Evolutionary conservation across 1,140 invertebrate species (phyloP).

Genomic region (Mamestra configurata): DNA sequence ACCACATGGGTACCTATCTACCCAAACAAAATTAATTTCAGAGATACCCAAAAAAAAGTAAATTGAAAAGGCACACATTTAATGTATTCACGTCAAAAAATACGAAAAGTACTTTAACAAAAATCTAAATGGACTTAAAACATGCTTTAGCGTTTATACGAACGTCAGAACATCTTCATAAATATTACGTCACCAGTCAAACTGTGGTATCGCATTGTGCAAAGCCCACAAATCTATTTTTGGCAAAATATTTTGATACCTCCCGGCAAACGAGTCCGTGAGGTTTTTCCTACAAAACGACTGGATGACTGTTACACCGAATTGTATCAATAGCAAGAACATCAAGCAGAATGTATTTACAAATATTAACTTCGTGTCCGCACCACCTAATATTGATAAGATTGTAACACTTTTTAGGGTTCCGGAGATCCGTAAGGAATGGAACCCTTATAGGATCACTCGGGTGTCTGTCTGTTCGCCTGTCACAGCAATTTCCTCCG

Average conservation of each 20-base stretch:
- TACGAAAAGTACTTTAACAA: background rate
- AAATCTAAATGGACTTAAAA: background rate
- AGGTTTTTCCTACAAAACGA: constrained; percentile 32
- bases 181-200: constrained; percentile 20
- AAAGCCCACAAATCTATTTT: constrained; percentile 52
- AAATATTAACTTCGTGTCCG: too few relatives aligned
- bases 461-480: too few relatives aligned
- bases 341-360: too few relatives aligned
- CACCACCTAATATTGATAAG: too few relatives aligned
- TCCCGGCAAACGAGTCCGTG: constrained; percentile 34
- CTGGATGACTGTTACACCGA: constrained; percentile 22
- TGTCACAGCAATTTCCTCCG: too few relatives aligned
- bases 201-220: constrained; percentile 19
- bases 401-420: too few relatives aligned
- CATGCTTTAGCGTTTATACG: background rate
- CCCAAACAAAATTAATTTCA: too few relatives aligned
- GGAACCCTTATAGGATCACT: too few relatives aligned
- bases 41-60: too few relatives aligned
- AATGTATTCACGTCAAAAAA: background rate
- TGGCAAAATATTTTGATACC: constrained; percentile 51
- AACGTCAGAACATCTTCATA: background rate
- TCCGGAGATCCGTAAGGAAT: too few relatives aligned
- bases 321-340: background rate
- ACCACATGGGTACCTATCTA: too few relatives aligned
- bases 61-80: too few relatives aligned